Evolutionary conservation across 2,888 invertebrate species (phyloP).

Genomic region (Cosmopolites sordidus): DNA sequence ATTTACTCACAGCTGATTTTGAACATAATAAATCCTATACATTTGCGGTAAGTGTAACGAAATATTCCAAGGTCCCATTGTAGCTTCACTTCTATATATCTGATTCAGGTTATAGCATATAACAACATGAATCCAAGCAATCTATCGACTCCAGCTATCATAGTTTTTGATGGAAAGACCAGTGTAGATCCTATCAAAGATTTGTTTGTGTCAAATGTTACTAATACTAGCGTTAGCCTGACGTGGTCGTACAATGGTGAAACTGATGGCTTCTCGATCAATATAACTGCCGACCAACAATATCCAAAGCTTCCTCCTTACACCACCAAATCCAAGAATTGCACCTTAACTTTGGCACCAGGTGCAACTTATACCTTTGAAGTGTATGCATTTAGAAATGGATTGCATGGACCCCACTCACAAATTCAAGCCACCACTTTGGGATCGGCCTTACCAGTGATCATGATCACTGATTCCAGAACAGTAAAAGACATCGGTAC

Average conservation of each 20-base stretch:
- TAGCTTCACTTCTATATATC: not conserved
- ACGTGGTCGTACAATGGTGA: conserved; percentile 53
- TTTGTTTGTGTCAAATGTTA: conserved; percentile 50
- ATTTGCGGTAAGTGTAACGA: conserved; percentile 61
- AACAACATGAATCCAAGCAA: conserved; percentile 60
- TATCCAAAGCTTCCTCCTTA: conserved; percentile 54
- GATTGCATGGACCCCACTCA: conserved; percentile 54
- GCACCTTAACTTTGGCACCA: conserved; percentile 43
- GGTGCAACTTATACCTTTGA: conserved; percentile 56
- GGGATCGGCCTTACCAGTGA: conserved; percentile 52
- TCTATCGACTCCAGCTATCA: conserved; percentile 55
- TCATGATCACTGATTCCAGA: conserved; percentile 51
- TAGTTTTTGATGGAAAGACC: conserved; percentile 63
- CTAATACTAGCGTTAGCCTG: conserved; percentile 54
- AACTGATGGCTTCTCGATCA: conserved; percentile 39
- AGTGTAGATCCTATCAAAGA: conserved; percentile 60
- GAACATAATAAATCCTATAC: conserved; percentile 60
- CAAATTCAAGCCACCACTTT: conserved; percentile 43
- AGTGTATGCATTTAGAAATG: conserved; percentile 59
- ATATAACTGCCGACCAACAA: conserved; percentile 48
- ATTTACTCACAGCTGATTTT: conserved; percentile 55
- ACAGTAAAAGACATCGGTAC: conserved; percentile 56
- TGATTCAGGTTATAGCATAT: conserved; percentile 59
- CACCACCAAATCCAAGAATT: conserved; percentile 45
- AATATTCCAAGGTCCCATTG: not conserved